Evolutionary conservation across 2,113 vertebrate species (phyloP), one percentile per base, ranked within the genome.

Genomic region (Sceloporus tristichus): DNA sequence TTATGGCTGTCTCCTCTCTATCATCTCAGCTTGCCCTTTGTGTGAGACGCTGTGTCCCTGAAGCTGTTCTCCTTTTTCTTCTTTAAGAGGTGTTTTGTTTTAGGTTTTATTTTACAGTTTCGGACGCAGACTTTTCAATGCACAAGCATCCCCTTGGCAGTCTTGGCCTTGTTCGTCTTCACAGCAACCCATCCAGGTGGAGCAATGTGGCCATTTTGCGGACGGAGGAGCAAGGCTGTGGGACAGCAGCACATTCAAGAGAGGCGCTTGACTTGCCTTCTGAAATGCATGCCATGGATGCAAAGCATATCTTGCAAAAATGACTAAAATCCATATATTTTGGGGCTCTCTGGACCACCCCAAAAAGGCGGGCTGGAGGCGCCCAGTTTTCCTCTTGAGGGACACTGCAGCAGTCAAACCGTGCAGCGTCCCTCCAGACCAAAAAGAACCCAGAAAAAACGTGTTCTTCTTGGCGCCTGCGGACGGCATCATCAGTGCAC

Each of bases 1-100:
- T 59, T 70, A 68, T 48, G n/a, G 65, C 65, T 86, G 74, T 78
- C 74, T 48, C 74, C 59, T 23, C 59, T 78, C 75, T 78, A 66
- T 86, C 85, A 78, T 86, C 59, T 66, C 19, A 0, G 85, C 59
- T 78, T 68, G 85, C 40, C 85, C 85, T 86, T 78, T 85, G 59
- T 10, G 25, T 9, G 18, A 59, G 9, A 38, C 23, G 19, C 5
- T 71, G 29, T n/a, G 19, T 79, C 62, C 85, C 74, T 66, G 56
- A 53, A 42, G 25, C 84, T 19, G 14, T 42, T 85, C 56, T 29
- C 84, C 23, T 42, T 68, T 77, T 53, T 68, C 27, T 48, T 34
- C 11, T 27, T 9, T n/a, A 4, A 29, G 68, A 71, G 59, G 59
- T 62, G 59, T 16, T 62, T 62, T 62, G 59, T 16, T 62, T 62